Base-by-base conservation (phyloP, 2,797 vertebrate species). In the Sebastes vulpes region DNA sequence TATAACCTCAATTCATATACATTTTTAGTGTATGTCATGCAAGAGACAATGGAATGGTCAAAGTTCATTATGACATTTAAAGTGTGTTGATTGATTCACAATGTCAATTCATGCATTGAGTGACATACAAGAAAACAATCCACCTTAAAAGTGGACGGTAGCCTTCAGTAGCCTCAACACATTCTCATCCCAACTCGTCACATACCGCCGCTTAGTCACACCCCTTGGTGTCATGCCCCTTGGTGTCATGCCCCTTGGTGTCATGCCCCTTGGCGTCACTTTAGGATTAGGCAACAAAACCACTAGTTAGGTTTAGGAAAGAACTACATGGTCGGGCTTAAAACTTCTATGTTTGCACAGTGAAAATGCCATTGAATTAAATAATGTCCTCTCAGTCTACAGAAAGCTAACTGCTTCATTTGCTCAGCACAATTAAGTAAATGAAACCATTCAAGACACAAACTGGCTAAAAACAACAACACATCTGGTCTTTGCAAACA, bases 151-250 rank as follows among this genome's bases (percentile, higher is more conserved):
- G 50, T 52, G 9, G 1, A 0, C n/a, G 9, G 2, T 21, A 52
- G 48, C n/a, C 0, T 52, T 52, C 14, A 46, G 14, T 46, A 46
- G 38, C 38, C 14, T 16, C 38, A 46, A 18, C 0, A 0, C 6
- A 0, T 46, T 46, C 14, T 46, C 38, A 46, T 46, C 14, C 38
- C 38, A 16, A 46, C 38, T 42, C 38, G 14, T 42, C 14, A 42
- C 38, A 42, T 42, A 29, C 6, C 6, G 5, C 38, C 1, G 2
- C 38, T 42, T 42, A 3, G 38, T 42, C 38, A 42, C 5, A 1
- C 29, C 29, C 32, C 29, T 31, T 31, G 29, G 28, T 5, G 28
- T 29, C 28, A 31, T 4, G 32, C 29, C 8, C 32, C 29, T 29
- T 29, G 29, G 28, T 1, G 6, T 29, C 28, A 32, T 4, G 10